Percentiles rank a stretch among this genome's conserved stretches.
Evolutionary conservation across 2,797 vertebrate genomes (phyloP).

Genomic region (Pelobates cultripes): DNA sequence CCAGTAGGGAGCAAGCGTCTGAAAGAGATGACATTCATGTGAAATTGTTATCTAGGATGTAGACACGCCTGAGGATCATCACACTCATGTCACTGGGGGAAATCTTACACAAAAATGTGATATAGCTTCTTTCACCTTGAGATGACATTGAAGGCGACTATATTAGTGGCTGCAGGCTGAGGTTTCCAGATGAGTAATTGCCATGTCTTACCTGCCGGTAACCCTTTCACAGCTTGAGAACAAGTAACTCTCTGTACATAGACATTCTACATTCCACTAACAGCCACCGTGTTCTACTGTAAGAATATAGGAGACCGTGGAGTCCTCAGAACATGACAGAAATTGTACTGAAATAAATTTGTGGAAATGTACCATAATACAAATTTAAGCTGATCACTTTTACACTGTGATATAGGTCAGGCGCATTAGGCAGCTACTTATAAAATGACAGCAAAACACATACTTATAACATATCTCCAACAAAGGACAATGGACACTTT

Average conservation of each 20-base stretch:
- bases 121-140: slow-evolving; percentile 43
- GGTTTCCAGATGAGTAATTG: slow-evolving; percentile 48
- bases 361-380: too few relatives aligned
- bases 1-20: slow-evolving; percentile 29
- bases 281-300: background rate
- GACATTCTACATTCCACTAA: background rate
- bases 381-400: too few relatives aligned
- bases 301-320: slow-evolving; percentile 6
- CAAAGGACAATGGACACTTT: too few relatives aligned
- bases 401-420: too few relatives aligned
- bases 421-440: too few relatives aligned
- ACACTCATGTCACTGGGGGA: slow-evolving; percentile 37
- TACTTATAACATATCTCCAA: too few relatives aligned
- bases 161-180: slow-evolving; percentile 40
- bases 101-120: slow-evolving; percentile 34
- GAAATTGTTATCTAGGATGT: slow-evolving; percentile 44
- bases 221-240: slow-evolving; percentile 19
- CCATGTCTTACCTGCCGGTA: slow-evolving; percentile 40
- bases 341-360: too few relatives aligned
- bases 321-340: slow-evolving; percentile 2
- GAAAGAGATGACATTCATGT: slow-evolving; percentile 50
- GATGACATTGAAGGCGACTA: slow-evolving; percentile 37
- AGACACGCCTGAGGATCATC: slow-evolving; percentile 44
- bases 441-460: too few relatives aligned
- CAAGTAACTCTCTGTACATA: background rate